Percentiles rank a stretch among this genome's conserved stretches.
Evolutionary conservation across 2,797 vertebrate species (phyloP).

Genomic region (Enoplosus armatus): DNA sequence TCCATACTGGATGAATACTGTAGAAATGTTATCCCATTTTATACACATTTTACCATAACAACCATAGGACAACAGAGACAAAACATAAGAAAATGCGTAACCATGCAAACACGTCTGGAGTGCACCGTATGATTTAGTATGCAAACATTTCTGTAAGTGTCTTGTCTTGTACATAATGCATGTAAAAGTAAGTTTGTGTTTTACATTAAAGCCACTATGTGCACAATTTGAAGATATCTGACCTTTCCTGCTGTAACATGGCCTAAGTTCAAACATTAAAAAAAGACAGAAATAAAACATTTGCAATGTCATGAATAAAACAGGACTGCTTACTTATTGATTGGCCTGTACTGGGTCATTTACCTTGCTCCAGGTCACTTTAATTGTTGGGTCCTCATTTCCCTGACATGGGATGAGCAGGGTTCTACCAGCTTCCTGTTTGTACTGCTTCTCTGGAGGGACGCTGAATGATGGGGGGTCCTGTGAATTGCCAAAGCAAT

Average conservation of each 20-base stretch:
- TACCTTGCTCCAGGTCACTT: conserved; percentile 92
- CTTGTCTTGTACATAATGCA: background rate
- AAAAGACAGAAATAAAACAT: background rate
- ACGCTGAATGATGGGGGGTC: conserved; percentile 90
- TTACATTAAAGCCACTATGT: background rate
- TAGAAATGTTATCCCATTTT: background rate
- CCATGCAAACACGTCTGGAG: background rate
- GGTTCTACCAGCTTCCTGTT: conserved; percentile 88
- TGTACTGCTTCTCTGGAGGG: conserved; percentile 89
- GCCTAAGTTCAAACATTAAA: background rate
- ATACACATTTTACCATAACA: background rate
- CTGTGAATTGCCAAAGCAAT: conserved; percentile 77
- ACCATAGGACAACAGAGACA: background rate
- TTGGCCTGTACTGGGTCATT: conserved; percentile 30
- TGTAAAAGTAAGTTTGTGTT: background rate
- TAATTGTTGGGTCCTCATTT: conserved; percentile 81
- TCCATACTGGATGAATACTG: background rate
- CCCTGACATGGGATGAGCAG: conserved; percentile 90
- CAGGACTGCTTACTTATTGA: background rate
- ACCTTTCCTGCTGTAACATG: no score
- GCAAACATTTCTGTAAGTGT: background rate
- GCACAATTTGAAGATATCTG: background rate
- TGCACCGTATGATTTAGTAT: background rate
- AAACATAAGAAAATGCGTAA: background rate
- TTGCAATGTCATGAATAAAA: conserved; percentile 4